These are phyloP conservation scores for Apeira syringaria DNA, from an alignment of 2,888 invertebrate genomes.

Conservation along the genomic window DNA sequence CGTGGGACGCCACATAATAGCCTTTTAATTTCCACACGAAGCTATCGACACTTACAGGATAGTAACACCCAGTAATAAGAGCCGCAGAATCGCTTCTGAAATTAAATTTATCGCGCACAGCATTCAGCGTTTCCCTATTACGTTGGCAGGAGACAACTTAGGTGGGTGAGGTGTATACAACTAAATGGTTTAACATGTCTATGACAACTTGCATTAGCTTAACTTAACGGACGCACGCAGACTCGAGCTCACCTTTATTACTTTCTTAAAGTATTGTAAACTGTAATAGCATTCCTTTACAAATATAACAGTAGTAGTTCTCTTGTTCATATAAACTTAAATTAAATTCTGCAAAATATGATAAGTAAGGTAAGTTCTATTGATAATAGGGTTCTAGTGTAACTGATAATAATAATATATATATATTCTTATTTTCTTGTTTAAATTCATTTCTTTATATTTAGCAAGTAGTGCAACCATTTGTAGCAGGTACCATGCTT, in stretches of 20 bases:
- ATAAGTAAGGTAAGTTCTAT: too few species aligned
- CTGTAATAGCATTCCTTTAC: constrained; percentile 32
- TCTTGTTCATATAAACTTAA: too few species aligned
- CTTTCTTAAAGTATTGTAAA: constrained; percentile 32
- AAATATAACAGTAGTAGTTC: too few species aligned
- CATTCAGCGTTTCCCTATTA: constrained; percentile 28
- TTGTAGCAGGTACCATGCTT: too few species aligned
- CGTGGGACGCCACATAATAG: constrained; percentile 72
- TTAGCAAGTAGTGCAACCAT: too few species aligned
- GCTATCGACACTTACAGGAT: constrained; percentile 58
- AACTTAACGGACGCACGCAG: constrained; percentile 35
- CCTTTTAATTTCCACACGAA: constrained; percentile 75
- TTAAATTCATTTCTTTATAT: too few species aligned
- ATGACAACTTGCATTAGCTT: constrained; percentile 38
- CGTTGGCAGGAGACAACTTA: constrained; percentile 34
- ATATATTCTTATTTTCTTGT: too few species aligned
- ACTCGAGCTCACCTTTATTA: constrained; percentile 31
- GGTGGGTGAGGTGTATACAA: constrained; percentile 40
- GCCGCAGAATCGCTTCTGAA: constrained; percentile 53
- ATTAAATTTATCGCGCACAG: constrained; percentile 38
- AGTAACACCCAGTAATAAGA: constrained; percentile 57
- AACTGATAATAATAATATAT: too few species aligned
- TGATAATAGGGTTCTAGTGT: too few species aligned
- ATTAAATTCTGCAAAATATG: too few species aligned
- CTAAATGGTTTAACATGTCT: constrained; percentile 40